Conservation (phyloP, 2,113 vertebrate species). For the Mustela lutreola region DNA sequence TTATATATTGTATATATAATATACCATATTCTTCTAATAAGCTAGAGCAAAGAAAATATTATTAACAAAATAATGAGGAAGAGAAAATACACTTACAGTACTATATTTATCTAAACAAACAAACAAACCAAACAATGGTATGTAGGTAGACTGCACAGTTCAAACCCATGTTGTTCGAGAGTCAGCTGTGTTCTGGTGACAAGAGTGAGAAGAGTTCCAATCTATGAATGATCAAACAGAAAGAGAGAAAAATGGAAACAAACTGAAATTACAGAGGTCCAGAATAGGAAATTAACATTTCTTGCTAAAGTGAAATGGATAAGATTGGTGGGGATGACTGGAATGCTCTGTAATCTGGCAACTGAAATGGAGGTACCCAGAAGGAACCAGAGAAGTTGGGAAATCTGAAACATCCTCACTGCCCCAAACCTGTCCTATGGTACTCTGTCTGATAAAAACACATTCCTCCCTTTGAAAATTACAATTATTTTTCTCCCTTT, state of each 20-base stretch:
- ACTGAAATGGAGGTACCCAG: neutral
- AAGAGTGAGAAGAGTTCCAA: neutral
- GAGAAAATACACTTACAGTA: neutral
- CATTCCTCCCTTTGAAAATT: neutral
- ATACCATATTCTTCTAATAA: neutral
- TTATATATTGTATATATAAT: neutral
- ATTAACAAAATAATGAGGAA: neutral
- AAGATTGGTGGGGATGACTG: neutral
- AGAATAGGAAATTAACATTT: neutral
- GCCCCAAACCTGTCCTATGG: neutral
- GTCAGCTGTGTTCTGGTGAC: neutral
- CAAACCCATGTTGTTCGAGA: neutral
- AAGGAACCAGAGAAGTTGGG: neutral
- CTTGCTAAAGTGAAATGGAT: neutral
- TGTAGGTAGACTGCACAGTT: neutral
- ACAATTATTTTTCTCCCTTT: neutral
- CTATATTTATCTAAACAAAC: neutral
- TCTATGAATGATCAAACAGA: neutral
- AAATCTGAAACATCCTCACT: neutral
- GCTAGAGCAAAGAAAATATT: neutral
- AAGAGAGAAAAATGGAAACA: neutral
- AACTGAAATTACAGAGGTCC: conserved; percentile 3
- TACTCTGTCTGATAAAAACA: neutral
- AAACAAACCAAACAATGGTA: neutral
- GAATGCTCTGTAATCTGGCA: neutral